Evolutionary conservation across 2,888 invertebrate genomes (phyloP).

Genomic region (Hipparchia sbordonii): DNA sequence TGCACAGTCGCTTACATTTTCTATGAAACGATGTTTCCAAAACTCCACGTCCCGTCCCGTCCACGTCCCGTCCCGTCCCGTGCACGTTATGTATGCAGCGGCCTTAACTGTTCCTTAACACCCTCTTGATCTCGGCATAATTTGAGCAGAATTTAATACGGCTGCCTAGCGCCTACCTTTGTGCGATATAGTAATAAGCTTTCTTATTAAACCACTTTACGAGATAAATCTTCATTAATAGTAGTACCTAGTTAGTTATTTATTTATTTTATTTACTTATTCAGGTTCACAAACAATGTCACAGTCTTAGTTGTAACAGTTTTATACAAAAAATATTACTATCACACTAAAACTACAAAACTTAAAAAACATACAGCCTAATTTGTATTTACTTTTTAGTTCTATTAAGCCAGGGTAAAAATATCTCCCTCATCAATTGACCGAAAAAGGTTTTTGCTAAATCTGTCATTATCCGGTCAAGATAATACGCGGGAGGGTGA

Average conservation of each 20-base stretch:
- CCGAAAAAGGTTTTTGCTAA: conserved; percentile 30
- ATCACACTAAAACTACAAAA: not conserved
- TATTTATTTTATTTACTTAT: no score
- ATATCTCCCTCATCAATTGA: conserved; percentile 14
- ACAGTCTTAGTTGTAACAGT: no score
- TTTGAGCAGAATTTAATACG: conserved; percentile 27
- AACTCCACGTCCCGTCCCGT: no score
- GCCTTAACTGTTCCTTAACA: conserved; percentile 27
- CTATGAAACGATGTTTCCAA: no score
- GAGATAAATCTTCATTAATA: conserved; percentile 8
- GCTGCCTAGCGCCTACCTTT: conserved; percentile 14
- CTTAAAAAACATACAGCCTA: not conserved
- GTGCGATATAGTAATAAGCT: conserved; percentile 24
- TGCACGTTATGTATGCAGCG: no score
- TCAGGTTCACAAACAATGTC: no score
- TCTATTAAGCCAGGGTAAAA: conserved; percentile 1
- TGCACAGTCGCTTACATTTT: no score
- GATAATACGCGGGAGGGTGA: conserved; percentile 35
- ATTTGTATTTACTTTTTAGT: not conserved
- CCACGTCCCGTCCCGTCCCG: no score
- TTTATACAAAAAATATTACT: no score
- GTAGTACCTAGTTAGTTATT: no score
- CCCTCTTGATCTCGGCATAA: conserved; percentile 24
- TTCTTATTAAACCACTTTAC: conserved; percentile 14
- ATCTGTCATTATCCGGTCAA: conserved; percentile 39